A percentile compares a stretch with the other conserved stretches of the same genome.
Conservation (phyloP, 1,140 invertebrate species). For the Cydia fagiglandana region DNA sequence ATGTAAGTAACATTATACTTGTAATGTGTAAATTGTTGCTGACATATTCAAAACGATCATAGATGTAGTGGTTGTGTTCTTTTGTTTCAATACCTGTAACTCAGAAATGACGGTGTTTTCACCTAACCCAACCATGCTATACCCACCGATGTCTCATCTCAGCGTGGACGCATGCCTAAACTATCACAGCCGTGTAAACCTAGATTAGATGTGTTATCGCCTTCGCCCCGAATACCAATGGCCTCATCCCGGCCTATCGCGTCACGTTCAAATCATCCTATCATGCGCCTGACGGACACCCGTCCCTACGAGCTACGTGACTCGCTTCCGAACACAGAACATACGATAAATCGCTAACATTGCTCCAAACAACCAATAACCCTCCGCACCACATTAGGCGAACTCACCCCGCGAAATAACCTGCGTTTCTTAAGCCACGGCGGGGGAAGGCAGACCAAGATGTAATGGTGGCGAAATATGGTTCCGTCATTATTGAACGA, state of each 20-base stretch:
- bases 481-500: slow-evolving; percentile 68
- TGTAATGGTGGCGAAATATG: slow-evolving; percentile 45
- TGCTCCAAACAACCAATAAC: slow-evolving; percentile 44
- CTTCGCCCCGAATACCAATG: slow-evolving; percentile 3
- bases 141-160: background rate
- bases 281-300: slow-evolving; percentile 59
- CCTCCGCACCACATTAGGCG: background rate
- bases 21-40: too few species aligned
- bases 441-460: slow-evolving; percentile 34
- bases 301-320: slow-evolving; percentile 53
- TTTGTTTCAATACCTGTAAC: too few species aligned
- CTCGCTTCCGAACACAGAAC: slow-evolving; percentile 51
- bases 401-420: background rate
- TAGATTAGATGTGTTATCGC: slow-evolving; percentile 31
- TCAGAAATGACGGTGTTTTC: too few species aligned
- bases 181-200: slow-evolving; percentile 20
- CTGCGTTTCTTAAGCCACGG: background rate
- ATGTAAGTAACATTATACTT: too few species aligned
- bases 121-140: too few species aligned
- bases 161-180: background rate
- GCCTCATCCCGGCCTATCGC: slow-evolving; percentile 7
- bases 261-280: slow-evolving; percentile 67
- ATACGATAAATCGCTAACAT: slow-evolving; percentile 52
- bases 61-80: too few species aligned
- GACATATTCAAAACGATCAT: too few species aligned